These are phyloP conservation scores for Agriotes lineatus DNA, from an alignment of 2,888 invertebrate genomes.

Conservation along the genomic window DNA sequence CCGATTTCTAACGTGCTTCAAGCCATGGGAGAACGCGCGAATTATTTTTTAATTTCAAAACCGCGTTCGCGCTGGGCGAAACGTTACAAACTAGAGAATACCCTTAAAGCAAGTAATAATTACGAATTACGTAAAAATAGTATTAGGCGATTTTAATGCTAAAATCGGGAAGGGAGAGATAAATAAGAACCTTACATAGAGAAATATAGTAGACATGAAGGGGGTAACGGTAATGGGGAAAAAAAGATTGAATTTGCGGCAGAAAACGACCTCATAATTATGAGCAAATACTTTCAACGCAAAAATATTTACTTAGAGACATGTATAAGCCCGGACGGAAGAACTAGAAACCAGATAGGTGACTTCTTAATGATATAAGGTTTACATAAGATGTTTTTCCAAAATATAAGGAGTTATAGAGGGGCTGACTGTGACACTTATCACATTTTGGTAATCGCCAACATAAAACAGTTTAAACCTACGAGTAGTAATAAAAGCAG, in stretches of 20 bases:
- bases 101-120: neutral
- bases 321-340: slow-evolving; percentile 7
- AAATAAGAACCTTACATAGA: neutral
- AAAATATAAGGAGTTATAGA: slow-evolving; percentile 2
- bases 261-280: neutral
- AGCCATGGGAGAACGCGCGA: no score
- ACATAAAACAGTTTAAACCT: slow-evolving; percentile 4
- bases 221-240: neutral
- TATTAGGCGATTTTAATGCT: neutral
- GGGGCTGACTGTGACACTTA: neutral
- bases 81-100: neutral
- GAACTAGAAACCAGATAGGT: neutral
- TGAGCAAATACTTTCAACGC: neutral
- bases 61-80: no score
- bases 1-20: no score
- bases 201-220: neutral
- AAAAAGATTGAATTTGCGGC: neutral
- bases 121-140: neutral
- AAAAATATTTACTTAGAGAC: neutral
- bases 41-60: no score
- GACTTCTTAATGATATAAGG: neutral
- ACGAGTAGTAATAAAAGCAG: neutral
- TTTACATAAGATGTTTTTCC: neutral
- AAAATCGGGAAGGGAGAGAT: neutral
- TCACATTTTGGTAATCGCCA: slow-evolving; percentile 1